These are phyloP conservation scores for Spodoptera littoralis DNA, from an alignment of 2,888 invertebrate genomes.

Conservation along the genomic window DNA sequence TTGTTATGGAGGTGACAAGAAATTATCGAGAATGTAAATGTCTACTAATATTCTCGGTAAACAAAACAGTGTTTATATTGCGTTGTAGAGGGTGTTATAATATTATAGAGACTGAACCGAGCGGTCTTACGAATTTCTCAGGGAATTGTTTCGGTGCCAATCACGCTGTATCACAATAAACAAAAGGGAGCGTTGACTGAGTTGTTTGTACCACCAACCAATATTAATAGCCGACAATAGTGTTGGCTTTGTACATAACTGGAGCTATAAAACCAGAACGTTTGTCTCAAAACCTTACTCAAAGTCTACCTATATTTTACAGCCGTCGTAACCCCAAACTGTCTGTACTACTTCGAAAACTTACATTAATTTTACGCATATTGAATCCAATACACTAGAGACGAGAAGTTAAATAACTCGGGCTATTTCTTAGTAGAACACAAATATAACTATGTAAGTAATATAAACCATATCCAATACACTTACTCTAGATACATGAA, in stretches of 20 bases:
- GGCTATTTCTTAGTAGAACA: too few relatives aligned
- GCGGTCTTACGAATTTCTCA: slow-evolving; percentile 25
- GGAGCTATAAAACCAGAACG: not conserved
- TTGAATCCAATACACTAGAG: not conserved
- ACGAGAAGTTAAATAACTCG: too few relatives aligned
- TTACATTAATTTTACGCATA: slow-evolving; percentile 9
- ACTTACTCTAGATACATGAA: too few relatives aligned
- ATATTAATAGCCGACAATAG: slow-evolving; percentile 2
- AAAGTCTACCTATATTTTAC: slow-evolving; percentile 10
- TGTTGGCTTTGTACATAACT: not conserved
- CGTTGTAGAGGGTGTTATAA: slow-evolving; percentile 16
- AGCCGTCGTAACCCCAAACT: not conserved
- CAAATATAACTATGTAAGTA: too few relatives aligned
- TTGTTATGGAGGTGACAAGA: slow-evolving; percentile 7
- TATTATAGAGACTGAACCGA: slow-evolving; percentile 11
- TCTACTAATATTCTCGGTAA: slow-evolving; percentile 31
- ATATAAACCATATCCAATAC: too few relatives aligned
- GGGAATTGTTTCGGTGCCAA: slow-evolving; percentile 11
- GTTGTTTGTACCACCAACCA: slow-evolving; percentile 9
- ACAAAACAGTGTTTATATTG: slow-evolving; percentile 26
- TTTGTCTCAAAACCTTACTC: slow-evolving; percentile 1
- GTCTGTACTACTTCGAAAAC: slow-evolving; percentile 3
- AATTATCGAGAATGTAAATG: slow-evolving; percentile 20
- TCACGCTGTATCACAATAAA: slow-evolving; percentile 11
- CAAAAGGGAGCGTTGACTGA: slow-evolving; percentile 17